Percentiles rank a stretch among this genome's conserved stretches.
Evolutionary conservation across 2,797 vertebrate species (phyloP).

Genomic region (Gouania willdenowi): DNA sequence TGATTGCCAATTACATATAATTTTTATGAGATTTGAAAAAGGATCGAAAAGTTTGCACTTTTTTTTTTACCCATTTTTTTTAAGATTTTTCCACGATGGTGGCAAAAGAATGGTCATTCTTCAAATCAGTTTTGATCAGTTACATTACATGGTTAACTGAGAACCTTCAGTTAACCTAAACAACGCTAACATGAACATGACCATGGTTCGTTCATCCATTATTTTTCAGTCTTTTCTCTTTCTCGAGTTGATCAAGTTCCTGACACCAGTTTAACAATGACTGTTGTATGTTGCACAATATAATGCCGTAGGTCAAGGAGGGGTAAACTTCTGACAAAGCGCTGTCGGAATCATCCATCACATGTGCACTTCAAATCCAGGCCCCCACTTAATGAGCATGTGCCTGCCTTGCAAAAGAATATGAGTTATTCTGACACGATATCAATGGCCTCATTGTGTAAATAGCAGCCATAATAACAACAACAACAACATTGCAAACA

Average conservation of each 20-base stretch:
- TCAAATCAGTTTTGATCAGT: too few species aligned
- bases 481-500: constrained; percentile 68
- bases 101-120: too few species aligned
- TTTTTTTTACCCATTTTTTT: too few species aligned
- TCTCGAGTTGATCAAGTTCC: background rate
- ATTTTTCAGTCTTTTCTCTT: background rate
- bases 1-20: too few species aligned
- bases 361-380: constrained; percentile 26
- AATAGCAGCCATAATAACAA: constrained; percentile 66
- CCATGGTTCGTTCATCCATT: background rate
- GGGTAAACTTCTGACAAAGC: constrained; percentile 54
- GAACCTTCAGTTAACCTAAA: too few species aligned
- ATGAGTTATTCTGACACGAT: constrained; percentile 65
- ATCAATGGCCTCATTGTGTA: constrained; percentile 58
- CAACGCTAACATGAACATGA: background rate
- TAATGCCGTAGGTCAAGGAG: constrained; percentile 48
- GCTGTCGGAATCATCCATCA: constrained; percentile 41
- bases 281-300: constrained; percentile 7
- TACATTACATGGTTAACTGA: too few species aligned
- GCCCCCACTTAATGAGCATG: constrained; percentile 59
- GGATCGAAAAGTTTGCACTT: too few species aligned
- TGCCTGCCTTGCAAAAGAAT: constrained; percentile 40
- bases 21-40: too few species aligned
- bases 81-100: too few species aligned
- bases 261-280: constrained; percentile 16